Conservation (phyloP, 2,888 invertebrate species). For the Lithosia quadra region DNA sequence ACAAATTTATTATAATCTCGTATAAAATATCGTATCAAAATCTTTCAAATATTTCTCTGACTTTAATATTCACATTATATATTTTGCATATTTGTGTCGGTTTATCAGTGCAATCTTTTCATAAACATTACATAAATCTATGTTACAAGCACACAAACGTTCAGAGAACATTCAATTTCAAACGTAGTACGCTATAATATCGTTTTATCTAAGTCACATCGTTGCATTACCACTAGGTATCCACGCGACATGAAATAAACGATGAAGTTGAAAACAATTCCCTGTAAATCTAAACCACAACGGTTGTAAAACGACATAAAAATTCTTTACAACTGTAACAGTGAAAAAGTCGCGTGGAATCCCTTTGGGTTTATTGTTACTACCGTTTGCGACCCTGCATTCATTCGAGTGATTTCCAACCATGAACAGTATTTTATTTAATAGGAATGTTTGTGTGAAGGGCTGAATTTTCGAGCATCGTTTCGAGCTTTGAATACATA, state of each 20-base stretch:
- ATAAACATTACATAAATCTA: slow-evolving; percentile 38
- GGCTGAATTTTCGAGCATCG: slow-evolving; percentile 13
- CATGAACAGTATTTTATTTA: slow-evolving; percentile 47
- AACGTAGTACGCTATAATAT: slow-evolving; percentile 28
- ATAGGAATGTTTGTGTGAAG: slow-evolving; percentile 58
- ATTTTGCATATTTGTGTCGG: slow-evolving; percentile 36
- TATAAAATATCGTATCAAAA: slow-evolving; percentile 21
- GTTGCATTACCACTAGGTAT: slow-evolving; percentile 64
- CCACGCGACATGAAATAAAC: slow-evolving; percentile 50
- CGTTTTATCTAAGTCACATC: slow-evolving; percentile 61
- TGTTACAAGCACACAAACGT: slow-evolving; percentile 46
- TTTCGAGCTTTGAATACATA: slow-evolving; percentile 18
- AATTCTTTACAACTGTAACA: slow-evolving; percentile 36
- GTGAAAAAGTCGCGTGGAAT: slow-evolving; percentile 65
- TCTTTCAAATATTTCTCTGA: slow-evolving; percentile 12
- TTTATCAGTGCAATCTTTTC: slow-evolving; percentile 26
- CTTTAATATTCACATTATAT: slow-evolving; percentile 22
- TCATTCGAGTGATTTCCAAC: slow-evolving; percentile 74
- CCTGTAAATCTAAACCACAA: slow-evolving; percentile 17
- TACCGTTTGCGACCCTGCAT: slow-evolving; percentile 67
- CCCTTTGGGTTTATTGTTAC: slow-evolving; percentile 61
- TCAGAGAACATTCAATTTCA: slow-evolving; percentile 36
- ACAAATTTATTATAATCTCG: slow-evolving; percentile 13
- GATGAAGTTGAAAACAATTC: slow-evolving; percentile 25
- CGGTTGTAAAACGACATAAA: slow-evolving; percentile 14